phyloP scores from a whole-genome alignment of 2,888 invertebrate species.

The Diachrysia chrysitis region DNA sequence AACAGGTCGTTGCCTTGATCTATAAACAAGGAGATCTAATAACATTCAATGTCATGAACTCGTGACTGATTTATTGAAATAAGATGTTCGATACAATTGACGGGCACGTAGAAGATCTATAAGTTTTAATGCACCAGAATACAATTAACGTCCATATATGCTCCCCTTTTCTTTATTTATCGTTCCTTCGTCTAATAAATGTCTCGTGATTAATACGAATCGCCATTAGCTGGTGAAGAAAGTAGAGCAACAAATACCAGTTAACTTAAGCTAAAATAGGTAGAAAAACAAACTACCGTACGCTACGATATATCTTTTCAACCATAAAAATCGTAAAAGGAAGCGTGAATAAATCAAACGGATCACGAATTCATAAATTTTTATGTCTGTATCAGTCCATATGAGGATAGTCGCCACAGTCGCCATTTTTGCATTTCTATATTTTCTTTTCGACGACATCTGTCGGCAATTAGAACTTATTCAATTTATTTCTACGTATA shows the following conservation, averaged over 20 bases:
- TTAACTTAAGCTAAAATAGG: constrained; percentile 36
- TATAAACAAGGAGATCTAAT: constrained; percentile 4
- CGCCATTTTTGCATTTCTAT: constrained; percentile 58
- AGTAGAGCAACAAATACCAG: constrained; percentile 35
- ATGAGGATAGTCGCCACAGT: constrained; percentile 47
- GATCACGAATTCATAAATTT: constrained; percentile 59
- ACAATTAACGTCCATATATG: constrained; percentile 14
- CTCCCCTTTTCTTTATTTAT: constrained; percentile 28
- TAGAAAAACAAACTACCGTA: constrained; percentile 45
- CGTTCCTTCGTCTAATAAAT: constrained; percentile 30
- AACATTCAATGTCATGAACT: constrained; percentile 22
- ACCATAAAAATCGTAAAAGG: constrained; percentile 56
- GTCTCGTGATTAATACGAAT: constrained; percentile 37
- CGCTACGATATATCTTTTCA: constrained; percentile 46
- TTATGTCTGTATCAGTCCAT: constrained; percentile 61
- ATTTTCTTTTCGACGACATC: constrained; percentile 60
- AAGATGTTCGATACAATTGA: constrained; percentile 32
- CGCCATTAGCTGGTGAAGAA: constrained; percentile 41
- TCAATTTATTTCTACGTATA: constrained; percentile 66
- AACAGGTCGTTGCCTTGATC: background rate
- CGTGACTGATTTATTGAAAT: constrained; percentile 43
- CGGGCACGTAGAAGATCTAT: constrained; percentile 39
- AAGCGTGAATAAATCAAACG: constrained; percentile 66
- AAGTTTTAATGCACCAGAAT: constrained; percentile 13
- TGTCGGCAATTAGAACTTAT: constrained; percentile 70